Evolutionary conservation across 2,888 invertebrate genomes (phyloP).

Genomic region (Nasonovia ribisnigri): DNA sequence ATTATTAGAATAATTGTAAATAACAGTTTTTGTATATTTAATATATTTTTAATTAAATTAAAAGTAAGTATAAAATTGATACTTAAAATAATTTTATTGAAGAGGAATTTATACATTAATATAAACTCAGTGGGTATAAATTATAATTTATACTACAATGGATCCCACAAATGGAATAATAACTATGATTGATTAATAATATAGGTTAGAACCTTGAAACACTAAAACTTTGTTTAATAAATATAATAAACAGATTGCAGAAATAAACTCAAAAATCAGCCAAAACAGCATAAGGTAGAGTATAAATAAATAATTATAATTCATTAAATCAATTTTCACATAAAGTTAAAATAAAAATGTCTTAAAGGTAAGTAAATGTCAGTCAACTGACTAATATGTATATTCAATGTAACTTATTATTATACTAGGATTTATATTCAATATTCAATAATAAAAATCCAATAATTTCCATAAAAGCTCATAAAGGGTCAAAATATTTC

Average conservation of each 20-base stretch:
- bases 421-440: neutral
- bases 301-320: no score
- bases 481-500: no score
- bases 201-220: slow-evolving; percentile 33
- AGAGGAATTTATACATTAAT: no score
- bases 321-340: neutral
- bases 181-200: slow-evolving; percentile 15
- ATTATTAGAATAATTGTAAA: neutral
- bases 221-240: slow-evolving; percentile 37
- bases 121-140: neutral
- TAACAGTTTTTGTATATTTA: no score
- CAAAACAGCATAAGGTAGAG: neutral
- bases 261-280: no score
- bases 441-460: no score
- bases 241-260: no score
- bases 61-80: neutral
- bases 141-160: neutral
- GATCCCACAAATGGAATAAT: neutral
- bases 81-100: neutral
- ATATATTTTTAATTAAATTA: neutral
- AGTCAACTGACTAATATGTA: neutral
- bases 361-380: neutral
- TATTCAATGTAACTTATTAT: neutral
- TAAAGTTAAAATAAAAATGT: neutral
- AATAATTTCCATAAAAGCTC: neutral